phyloP scores from a whole-genome alignment of 2,888 invertebrate species.

The Seira sanloemensis region DNA sequence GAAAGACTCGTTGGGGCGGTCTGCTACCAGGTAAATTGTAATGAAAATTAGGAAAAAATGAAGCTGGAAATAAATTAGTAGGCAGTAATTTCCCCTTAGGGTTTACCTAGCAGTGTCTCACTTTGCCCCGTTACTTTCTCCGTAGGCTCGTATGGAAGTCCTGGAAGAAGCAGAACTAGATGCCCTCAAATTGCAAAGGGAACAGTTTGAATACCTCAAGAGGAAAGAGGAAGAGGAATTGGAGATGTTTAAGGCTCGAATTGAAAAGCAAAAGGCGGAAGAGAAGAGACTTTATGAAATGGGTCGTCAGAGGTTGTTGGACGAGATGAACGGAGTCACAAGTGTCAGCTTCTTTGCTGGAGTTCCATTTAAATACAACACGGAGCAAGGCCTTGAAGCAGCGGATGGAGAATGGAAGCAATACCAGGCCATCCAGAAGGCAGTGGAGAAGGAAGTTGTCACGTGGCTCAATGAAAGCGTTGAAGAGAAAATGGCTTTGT shows the following conservation, averaged over 20 bases:
- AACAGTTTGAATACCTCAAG: slow-evolving; percentile 53
- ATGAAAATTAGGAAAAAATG: not conserved
- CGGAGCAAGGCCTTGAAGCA: not conserved
- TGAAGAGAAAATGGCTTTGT: slow-evolving; percentile 26
- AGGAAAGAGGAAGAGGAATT: slow-evolving; percentile 53
- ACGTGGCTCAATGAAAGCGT: slow-evolving; percentile 43
- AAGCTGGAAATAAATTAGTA: not conserved
- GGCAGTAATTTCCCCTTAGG: not conserved
- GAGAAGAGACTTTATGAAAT: slow-evolving; percentile 50
- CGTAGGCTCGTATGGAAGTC: slow-evolving; percentile 64
- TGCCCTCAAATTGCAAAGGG: slow-evolving; percentile 59
- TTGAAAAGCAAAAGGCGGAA: slow-evolving; percentile 54
- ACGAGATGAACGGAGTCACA: slow-evolving; percentile 36
- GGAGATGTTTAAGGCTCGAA: slow-evolving; percentile 55
- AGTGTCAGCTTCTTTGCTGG: slow-evolving; percentile 42
- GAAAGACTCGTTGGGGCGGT: slow-evolving; percentile 66
- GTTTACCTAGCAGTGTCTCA: no score
- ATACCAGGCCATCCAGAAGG: not conserved
- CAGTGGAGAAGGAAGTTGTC: slow-evolving; percentile 12
- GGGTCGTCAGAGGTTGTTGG: slow-evolving; percentile 23
- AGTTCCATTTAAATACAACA: slow-evolving; percentile 32
- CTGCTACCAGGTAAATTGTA: slow-evolving; percentile 63
- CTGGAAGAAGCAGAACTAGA: slow-evolving; percentile 69
- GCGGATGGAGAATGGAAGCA: slow-evolving; percentile 21
- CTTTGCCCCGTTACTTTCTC: not conserved